These are phyloP conservation scores for Spea hammondii DNA, from an alignment of 2,797 vertebrate genomes.

Conservation along the genomic window DNA sequence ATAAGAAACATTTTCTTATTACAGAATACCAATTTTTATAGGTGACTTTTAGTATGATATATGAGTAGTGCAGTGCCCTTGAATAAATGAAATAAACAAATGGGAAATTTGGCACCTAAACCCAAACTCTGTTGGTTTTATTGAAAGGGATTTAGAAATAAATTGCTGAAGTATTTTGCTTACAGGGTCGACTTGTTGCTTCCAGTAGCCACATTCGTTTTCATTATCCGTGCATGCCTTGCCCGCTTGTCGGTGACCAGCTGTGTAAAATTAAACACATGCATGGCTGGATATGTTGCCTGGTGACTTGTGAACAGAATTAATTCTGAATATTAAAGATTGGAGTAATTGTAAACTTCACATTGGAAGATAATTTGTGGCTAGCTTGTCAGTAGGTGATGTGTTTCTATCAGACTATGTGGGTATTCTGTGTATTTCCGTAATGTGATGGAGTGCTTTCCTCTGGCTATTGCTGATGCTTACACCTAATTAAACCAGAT, in stretches of 20 bases:
- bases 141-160: neutral
- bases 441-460: constrained; percentile 39
- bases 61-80: too few species aligned
- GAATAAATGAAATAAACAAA: too few species aligned
- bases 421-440: constrained; percentile 27
- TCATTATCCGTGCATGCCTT: constrained; percentile 34
- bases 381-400: constrained; percentile 34
- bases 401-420: constrained; percentile 30
- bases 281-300: constrained; percentile 37
- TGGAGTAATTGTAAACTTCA: constrained; percentile 23
- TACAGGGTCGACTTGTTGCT: constrained; percentile 28
- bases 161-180: constrained; percentile 30
- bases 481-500: constrained; percentile 35
- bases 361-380: constrained; percentile 38
- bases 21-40: too few species aligned
- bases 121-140: too few species aligned
- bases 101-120: too few species aligned
- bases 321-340: constrained; percentile 37
- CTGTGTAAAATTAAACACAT: constrained; percentile 45
- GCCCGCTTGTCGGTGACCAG: constrained; percentile 35
- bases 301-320: constrained; percentile 39
- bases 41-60: too few species aligned
- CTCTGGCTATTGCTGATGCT: constrained; percentile 7
- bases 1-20: too few species aligned
- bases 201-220: constrained; percentile 35